Evolutionary conservation across 2,888 invertebrate species (phyloP).

Genomic region (Scelioninae gen. 2): DNA sequence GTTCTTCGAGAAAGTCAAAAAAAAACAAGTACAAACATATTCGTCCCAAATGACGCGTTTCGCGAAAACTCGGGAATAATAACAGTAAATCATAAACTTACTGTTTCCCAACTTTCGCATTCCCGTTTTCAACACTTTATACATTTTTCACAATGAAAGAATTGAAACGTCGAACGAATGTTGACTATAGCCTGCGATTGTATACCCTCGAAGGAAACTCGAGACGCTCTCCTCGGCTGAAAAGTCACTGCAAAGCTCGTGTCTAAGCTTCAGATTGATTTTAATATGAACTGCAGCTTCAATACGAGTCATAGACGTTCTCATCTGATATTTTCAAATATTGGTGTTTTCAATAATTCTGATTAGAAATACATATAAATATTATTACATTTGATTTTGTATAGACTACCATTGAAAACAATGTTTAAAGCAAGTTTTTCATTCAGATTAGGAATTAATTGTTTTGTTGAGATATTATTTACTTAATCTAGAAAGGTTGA

Average conservation of each 20-base stretch:
- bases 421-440: too few relatives aligned
- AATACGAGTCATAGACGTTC: neutral
- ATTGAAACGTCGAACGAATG: constrained; percentile 73
- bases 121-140: constrained; percentile 55
- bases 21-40: constrained; percentile 25
- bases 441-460: too few relatives aligned
- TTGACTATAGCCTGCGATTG: constrained; percentile 71
- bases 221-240: constrained; percentile 66
- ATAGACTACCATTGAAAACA: too few relatives aligned
- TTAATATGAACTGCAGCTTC: constrained; percentile 70
- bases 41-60: constrained; percentile 42
- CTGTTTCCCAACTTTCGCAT: constrained; percentile 52
- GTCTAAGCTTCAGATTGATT: constrained; percentile 73
- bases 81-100: constrained; percentile 50
- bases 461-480: too few relatives aligned
- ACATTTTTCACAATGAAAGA: constrained; percentile 57
- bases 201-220: constrained; percentile 63
- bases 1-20: neutral
- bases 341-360: too few relatives aligned
- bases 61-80: constrained; percentile 37
- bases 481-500: too few relatives aligned
- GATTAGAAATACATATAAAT: too few relatives aligned
- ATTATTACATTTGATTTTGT: too few relatives aligned
- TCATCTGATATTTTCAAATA: too few relatives aligned
- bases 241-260: constrained; percentile 66